Evolutionary conservation across 1,140 invertebrate species (phyloP), one percentile per base, ranked within the genome.

Genomic region (Ephestia elutella): DNA sequence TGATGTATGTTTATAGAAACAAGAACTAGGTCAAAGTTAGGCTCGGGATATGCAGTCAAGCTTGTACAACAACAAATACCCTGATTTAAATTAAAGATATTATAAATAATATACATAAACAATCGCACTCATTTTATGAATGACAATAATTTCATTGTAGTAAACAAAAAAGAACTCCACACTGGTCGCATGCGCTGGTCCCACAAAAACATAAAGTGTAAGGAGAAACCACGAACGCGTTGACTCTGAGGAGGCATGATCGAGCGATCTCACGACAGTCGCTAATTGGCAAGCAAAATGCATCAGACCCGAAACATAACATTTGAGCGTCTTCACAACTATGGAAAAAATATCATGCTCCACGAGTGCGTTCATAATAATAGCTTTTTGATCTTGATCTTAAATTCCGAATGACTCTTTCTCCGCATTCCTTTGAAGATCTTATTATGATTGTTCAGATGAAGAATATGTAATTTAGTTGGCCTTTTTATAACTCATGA

Each of bases 381-480:
- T 38, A 13, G 32, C 32, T 38, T 20, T 53, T 20, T 5, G 50
- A 53, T 53, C 50, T 53, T 53, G 20, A 53, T 53, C 50, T 2
- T n/a, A 25, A 53, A 53, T 53, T 53, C 21, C 13, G n/a, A 20
- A 25, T 25, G 21, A 25, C 20, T 50, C 49, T 50, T 20, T 50
- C 49, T 20, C 49, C 15, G 49, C 49, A 50, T 53, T 53, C 50
- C 50, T 5, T n/a, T 25, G 7, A 25, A 21, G 50, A 53, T 53
- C 50, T 25, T 20, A 53, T 53, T 50, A 25, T 25, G 20, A 21
- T 50, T 21, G 49, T 21, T 9, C 8, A 11, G 18, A 25, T 53
- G 5, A 25, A 53, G 8, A 53, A 25, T 53, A 53, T 25, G 20
- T 53, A 53, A 53, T 53, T 53, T 25, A 53, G 10, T 25, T 50